phyloP scores from a whole-genome alignment of 2,797 vertebrate genomes.

The Enteromius fasciolatus region DNA sequence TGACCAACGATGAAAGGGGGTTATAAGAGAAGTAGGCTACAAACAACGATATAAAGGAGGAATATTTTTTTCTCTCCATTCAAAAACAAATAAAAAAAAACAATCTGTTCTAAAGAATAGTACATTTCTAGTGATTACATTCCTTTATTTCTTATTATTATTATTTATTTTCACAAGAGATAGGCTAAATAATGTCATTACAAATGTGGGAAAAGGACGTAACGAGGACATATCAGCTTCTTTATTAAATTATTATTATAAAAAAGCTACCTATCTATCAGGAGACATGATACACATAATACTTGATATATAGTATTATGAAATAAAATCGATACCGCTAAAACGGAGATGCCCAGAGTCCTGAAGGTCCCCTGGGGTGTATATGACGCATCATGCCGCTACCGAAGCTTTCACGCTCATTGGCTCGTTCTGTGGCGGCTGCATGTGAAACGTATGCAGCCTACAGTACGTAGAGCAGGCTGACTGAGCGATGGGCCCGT shows the following conservation, averaged over 20 bases:
- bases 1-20: background rate
- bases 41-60: background rate
- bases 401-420: slow-evolving; percentile 38
- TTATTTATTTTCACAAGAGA: background rate
- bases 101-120: background rate
- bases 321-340: background rate
- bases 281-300: background rate
- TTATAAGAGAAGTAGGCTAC: background rate
- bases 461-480: background rate
- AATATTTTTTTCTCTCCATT: background rate
- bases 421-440: slow-evolving; percentile 53
- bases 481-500: slow-evolving; percentile 54
- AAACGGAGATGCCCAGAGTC: background rate
- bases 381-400: background rate
- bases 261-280: background rate
- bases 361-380: background rate
- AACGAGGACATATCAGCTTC: background rate
- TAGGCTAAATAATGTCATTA: background rate
- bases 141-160: background rate
- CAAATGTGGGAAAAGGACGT: background rate
- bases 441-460: slow-evolving; percentile 45
- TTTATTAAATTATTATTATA: background rate
- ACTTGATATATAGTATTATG: background rate
- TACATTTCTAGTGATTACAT: background rate
- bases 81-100: background rate